phyloP scores from a whole-genome alignment of 2,797 vertebrate species.

The Myiotriccus ornatus region DNA sequence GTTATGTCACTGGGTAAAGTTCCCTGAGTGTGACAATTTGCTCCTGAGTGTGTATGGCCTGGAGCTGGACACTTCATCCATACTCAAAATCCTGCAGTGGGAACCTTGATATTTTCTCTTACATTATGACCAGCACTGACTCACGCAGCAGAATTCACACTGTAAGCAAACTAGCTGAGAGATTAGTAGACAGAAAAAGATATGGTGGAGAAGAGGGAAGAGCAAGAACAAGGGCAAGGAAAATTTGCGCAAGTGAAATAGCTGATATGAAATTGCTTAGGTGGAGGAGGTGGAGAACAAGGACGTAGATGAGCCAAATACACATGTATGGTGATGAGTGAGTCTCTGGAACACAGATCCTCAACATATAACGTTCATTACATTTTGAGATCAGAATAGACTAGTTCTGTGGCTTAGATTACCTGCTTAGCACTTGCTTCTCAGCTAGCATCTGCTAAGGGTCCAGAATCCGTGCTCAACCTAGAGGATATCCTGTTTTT shows the following conservation, averaged over 20 bases:
- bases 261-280: not conserved
- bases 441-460: not conserved
- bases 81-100: accelerated
- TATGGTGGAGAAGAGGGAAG: not conserved
- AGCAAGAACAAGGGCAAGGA: not conserved
- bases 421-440: not conserved
- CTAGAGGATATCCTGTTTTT: not conserved
- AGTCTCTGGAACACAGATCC: not conserved
- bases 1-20: accelerated
- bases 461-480: not conserved
- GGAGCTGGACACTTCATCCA: not conserved
- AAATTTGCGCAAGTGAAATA: not conserved
- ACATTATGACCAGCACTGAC: not conserved
- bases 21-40: not conserved
- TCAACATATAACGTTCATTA: not conserved
- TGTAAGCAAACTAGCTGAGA: not conserved
- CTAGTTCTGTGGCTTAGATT: not conserved
- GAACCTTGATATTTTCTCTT: not conserved
- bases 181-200: not conserved
- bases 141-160: not conserved
- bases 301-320: not conserved
- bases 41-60: accelerated
- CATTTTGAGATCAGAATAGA: not conserved
- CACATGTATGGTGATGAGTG: accelerated
- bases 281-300: not conserved